A percentile compares a stretch with the other conserved stretches of the same genome.
These are phyloP conservation scores for Ctenodactylus gundi DNA, from an alignment of 2,113 vertebrate species.

Conservation along the genomic window DNA sequence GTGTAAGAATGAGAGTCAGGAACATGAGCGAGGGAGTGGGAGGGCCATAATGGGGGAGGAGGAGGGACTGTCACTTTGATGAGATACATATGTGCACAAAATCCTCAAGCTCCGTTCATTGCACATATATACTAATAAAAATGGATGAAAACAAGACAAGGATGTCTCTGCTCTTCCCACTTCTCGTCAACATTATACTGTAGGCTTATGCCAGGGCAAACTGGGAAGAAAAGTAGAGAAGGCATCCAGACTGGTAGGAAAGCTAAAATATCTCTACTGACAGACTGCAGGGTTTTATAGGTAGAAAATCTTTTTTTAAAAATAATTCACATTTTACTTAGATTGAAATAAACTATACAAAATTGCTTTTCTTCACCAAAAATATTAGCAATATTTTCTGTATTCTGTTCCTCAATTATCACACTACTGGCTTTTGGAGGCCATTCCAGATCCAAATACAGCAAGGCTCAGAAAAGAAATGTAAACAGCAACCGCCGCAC, in stretches of 20 bases:
- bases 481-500: constrained; percentile 70
- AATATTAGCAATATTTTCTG: constrained; percentile 84
- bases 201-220: neutral
- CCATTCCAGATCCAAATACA: constrained; percentile 81
- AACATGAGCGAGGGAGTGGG: no score
- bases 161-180: neutral
- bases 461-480: constrained; percentile 78
- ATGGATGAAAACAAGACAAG: constrained; percentile 2
- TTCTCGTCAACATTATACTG: neutral
- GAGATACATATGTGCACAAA: no score
- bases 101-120: no score
- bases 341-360: constrained; percentile 87
- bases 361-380: constrained; percentile 83
- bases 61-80: no score
- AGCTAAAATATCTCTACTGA: neutral
- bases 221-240: constrained; percentile 2
- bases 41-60: no score
- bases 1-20: no score
- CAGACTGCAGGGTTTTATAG: neutral
- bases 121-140: no score
- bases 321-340: constrained; percentile 88
- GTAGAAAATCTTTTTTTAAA: constrained; percentile 70
- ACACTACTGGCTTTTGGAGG: no score
- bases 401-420: no score
- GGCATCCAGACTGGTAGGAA: neutral